Evolutionary conservation across 92 coral and sea anemone species (phyloP).

Genomic region (Bergia sp.): DNA sequence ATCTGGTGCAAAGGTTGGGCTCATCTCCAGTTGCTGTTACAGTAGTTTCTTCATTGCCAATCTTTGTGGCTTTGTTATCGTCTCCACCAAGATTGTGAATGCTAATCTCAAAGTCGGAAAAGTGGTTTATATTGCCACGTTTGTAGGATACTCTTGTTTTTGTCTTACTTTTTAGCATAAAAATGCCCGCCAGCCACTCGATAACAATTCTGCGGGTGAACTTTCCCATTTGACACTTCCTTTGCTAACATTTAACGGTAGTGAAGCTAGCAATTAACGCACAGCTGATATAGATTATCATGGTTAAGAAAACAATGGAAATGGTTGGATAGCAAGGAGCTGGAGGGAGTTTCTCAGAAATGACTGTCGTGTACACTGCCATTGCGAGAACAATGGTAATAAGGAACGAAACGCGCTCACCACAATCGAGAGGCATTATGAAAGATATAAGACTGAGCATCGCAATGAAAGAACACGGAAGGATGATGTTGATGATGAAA

Average conservation of each 20-base stretch:
- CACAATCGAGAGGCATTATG: slow-evolving; percentile 19
- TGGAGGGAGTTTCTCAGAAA: slow-evolving; percentile 13
- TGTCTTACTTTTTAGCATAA: background rate
- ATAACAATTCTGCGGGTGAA: background rate
- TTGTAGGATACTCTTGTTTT: background rate
- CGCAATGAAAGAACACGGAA: slow-evolving; percentile 22
- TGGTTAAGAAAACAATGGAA: slow-evolving; percentile 2
- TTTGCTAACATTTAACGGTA: background rate
- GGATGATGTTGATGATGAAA: slow-evolving; percentile 1
- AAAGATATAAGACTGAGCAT: slow-evolving; percentile 1
- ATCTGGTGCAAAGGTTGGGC: too few relatives aligned
- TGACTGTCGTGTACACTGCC: slow-evolving; percentile 27
- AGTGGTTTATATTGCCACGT: background rate
- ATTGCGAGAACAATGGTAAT: slow-evolving; percentile 12
- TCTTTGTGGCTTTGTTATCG: background rate
- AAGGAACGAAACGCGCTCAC: slow-evolving; percentile 26
- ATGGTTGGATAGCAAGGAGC: slow-evolving; percentile 10
- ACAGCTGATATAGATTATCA: slow-evolving; percentile 14
- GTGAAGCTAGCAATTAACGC: background rate
- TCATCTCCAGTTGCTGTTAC: too few relatives aligned
- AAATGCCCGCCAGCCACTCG: slow-evolving; percentile 1
- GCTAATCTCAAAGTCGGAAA: background rate
- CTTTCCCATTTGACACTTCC: slow-evolving; percentile 10
- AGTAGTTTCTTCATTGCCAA: too few relatives aligned
- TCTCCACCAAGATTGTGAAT: background rate